These are phyloP conservation scores for Aegotheles bennettii DNA, from an alignment of 2,113 vertebrate species.

Conservation along the genomic window DNA sequence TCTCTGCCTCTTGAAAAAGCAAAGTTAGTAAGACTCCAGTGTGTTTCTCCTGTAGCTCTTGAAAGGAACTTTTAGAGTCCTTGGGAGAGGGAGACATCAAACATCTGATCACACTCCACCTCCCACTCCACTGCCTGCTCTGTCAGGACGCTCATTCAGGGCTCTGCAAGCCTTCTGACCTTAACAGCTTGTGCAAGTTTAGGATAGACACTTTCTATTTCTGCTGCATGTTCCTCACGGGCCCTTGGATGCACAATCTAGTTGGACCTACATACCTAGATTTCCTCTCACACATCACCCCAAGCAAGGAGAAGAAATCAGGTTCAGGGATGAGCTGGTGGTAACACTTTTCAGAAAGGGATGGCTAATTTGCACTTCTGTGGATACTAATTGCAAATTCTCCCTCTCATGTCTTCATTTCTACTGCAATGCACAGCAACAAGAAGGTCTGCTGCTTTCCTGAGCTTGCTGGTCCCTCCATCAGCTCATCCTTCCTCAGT, in stretches of 20 bases:
- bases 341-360: not conserved
- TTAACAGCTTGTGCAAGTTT: not conserved
- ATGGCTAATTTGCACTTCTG: not conserved
- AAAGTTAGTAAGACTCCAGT: not conserved
- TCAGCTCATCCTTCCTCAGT: not conserved
- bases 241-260: fast-evolving
- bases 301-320: not conserved
- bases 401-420: fast-evolving
- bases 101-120: not conserved
- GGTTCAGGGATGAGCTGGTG: not conserved
- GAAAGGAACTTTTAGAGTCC: not conserved
- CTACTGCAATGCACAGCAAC: not conserved
- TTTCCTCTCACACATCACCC: not conserved
- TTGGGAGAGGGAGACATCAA: not conserved
- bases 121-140: not conserved
- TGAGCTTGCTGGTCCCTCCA: fast-evolving
- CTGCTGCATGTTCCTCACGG: fast-evolving
- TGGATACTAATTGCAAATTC: not conserved
- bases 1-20: not conserved
- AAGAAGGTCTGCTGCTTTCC: not conserved
- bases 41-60: not conserved
- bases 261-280: not conserved
- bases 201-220: not conserved
- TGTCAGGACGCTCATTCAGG: not conserved
- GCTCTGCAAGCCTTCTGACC: not conserved